Base-by-base conservation (phyloP, 2,797 vertebrate genomes). In the Microchirus variegatus region DNA sequence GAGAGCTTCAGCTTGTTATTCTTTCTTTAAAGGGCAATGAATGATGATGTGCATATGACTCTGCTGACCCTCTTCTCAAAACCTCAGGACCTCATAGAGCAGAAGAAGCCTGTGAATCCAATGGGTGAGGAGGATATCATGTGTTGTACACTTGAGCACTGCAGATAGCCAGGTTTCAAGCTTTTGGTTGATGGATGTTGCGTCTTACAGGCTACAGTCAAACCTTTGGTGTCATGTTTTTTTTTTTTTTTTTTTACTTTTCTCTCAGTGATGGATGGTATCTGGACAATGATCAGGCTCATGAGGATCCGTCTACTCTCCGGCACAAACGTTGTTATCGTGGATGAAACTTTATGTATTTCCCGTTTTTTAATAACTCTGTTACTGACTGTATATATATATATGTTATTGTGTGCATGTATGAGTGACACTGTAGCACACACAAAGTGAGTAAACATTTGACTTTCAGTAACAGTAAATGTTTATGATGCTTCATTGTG, bases 401-500 rank as follows among this genome's bases (percentile, higher is more conserved):
- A 6, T 19, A 2, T 31, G 2, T 44, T 10, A 38, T 2, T 44
- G 11, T 55, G 9, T 62, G 38, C 59, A 14, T 57, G 44, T 7
- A 22, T 48, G 18, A 41, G 13, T 53, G 38, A 58, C 3, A 44
- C 3, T 10, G 16, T 45, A 3, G 62, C 5, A 31, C 31, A 6
- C 31, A 31, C 31, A 31, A 31, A 8, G 31, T 31, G 31, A 31
- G 22, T 22, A 22, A 1, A 5, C 5, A 31, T 31, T 31, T 6
- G 31, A 31, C 5, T 4, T 31, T 31, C 31, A 4, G 67, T 77
- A 72, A 59, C 26, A 59, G 14, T 64, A 57, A 55, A 77, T 42
- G 63, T 51, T 51, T 53, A 45, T 26, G 10, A 77, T 54, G 60
- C 55, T 60, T 67, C 79, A 79, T 60, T 71, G 64, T 70, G 70